phyloP scores from a whole-genome alignment of 2,888 invertebrate genomes.

The Volucella bombylans region DNA sequence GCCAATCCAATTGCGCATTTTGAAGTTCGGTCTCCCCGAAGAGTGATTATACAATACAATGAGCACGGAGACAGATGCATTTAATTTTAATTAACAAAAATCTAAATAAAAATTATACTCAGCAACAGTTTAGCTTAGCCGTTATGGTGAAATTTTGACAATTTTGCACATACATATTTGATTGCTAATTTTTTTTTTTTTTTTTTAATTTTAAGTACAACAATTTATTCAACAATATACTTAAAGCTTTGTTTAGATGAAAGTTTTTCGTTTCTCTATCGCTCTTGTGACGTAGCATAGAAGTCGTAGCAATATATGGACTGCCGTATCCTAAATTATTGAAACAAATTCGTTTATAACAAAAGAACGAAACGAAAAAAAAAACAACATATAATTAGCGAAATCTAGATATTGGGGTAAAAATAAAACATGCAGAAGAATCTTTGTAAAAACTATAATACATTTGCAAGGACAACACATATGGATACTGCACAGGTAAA shows the following conservation, averaged over 20 bases:
- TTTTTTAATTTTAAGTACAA: conserved; percentile 10
- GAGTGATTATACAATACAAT: no score
- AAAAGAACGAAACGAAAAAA: conserved; percentile 75
- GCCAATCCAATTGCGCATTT: conserved; percentile 48
- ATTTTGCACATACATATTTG: conserved; percentile 22
- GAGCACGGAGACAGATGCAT: no score
- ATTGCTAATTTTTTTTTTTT: conserved; percentile 16
- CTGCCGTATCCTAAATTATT: conserved; percentile 81
- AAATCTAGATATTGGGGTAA: conserved; percentile 11
- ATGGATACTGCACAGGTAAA: conserved; percentile 15
- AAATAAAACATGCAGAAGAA: conserved; percentile 57
- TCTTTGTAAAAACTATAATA: conserved; percentile 36
- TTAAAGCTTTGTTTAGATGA: conserved; percentile 82
- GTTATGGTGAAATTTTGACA: conserved; percentile 29
- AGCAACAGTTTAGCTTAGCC: conserved; percentile 32
- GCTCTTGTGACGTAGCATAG: conserved; percentile 81
- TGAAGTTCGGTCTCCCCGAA: conserved; percentile 58
- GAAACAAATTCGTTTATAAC: conserved; percentile 72
- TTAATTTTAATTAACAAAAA: conserved; percentile 1
- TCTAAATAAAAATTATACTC: conserved; percentile 15
- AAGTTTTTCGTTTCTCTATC: conserved; percentile 82
- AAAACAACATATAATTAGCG: conserved; percentile 68
- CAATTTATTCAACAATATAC: conserved; percentile 76
- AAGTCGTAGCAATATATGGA: conserved; percentile 80
- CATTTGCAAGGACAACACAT: conserved; percentile 66